Base-by-base conservation (phyloP, 2,888 invertebrate genomes). In the Serrognathus titanus region DNA sequence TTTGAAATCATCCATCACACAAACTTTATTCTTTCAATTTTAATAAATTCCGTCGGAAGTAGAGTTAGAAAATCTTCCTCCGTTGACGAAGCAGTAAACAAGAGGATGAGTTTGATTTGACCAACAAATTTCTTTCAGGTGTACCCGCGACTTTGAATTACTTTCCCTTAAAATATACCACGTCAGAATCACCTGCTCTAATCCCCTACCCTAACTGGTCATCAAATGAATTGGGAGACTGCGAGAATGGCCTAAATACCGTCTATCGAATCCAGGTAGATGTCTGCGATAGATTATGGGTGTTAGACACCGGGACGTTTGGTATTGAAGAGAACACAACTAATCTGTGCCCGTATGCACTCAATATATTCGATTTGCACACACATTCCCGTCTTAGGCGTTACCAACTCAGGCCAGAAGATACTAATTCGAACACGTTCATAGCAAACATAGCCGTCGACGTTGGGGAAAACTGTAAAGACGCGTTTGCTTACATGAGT, bases 361-460 rank as follows among this genome's bases (percentile, higher is more conserved):
- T 92, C 6, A 89, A 90, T 70, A 82, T 92, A 1, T 90, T 86
- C 69, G 91, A 92, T 72, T 78, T 92, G 64, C 81, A 82, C 57
- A 91, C 90, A 0, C 87, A 92, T 69, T 82, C 81, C 48, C 79
- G 88, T 36, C 81, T 92, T 53, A 81, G 89, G 35, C 68, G 62
- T 10, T 89, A 90, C 68, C 85, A 83, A 53, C 81, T 91, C 62
- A 82, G 84, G 12, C 78, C 85, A 0, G 88, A 89, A 59, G 90
- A 92, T 67, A 89, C 87, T 13, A 88, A 90, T 61, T 77, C 85
- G 51, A 83, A 88, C 41, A 91, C 91, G 0, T 92, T 92, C 74
- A 90, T 92, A 60, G 92, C 92, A n/a, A 92, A 90, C 70, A 89
- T 90, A 55, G 90, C 87, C n/a, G 83, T 92, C 2, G 92, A 93